Evolutionary conservation across 2,888 invertebrate genomes (phyloP).

Genomic region (Euproctis similis): DNA sequence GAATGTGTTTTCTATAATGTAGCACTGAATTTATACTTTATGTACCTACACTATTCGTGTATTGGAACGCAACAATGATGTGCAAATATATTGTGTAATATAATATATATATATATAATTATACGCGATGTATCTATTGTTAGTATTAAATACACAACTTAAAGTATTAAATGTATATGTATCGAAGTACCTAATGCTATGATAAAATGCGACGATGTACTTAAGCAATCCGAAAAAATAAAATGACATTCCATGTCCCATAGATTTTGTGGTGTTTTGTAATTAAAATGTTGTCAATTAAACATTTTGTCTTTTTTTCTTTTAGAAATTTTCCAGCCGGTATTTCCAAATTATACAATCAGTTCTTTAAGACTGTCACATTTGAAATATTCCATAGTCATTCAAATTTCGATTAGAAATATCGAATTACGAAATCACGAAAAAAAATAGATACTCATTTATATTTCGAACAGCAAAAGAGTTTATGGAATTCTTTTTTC

Average conservation of each 20-base stretch:
- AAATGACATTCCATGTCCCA: constrained; percentile 65
- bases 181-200: constrained; percentile 59
- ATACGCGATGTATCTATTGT: constrained; percentile 59
- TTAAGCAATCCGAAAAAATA: constrained; percentile 63
- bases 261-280: constrained; percentile 75
- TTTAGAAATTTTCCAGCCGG: no score
- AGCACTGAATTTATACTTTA: constrained; percentile 15
- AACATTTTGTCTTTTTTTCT: no score
- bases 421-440: no score
- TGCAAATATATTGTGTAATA: constrained; percentile 34
- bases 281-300: constrained; percentile 77
- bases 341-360: no score
- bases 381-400: no score
- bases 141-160: constrained; percentile 66
- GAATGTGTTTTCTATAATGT: no score
- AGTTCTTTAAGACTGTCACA: no score
- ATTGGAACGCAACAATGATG: constrained; percentile 10
- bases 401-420: no score
- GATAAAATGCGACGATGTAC: constrained; percentile 59
- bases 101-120: constrained; percentile 52
- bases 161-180: constrained; percentile 61
- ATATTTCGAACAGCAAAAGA: no score
- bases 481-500: no score
- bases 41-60: constrained; percentile 17
- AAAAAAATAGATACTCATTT: no score